Evolutionary conservation across 2,113 vertebrate species (phyloP), one percentile per base, ranked within the genome.

Genomic region (Tenebrosternarchus preto): DNA sequence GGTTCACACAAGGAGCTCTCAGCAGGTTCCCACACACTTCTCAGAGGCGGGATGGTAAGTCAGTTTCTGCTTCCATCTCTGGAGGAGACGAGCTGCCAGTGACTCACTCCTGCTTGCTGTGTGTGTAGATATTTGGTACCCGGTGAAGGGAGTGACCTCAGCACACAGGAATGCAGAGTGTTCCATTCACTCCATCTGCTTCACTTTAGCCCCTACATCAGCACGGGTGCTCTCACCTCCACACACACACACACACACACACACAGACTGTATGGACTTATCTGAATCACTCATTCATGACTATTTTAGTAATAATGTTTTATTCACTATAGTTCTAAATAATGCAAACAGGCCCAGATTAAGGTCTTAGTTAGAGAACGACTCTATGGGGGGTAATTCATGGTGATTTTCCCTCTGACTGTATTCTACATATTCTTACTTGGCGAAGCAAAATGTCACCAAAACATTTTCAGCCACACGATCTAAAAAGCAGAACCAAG

Each of bases 101-200:
- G 60, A 72, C 16, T 61, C 25, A 12, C 50, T 46, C 20, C 3
- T 43, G 2, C 29, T 60, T 31, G 36, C 36, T 67, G 68, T 46
- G 77, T 70, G 75, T 53, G 43, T 80, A 56, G 24, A 80, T 82
- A 78, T 83, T 80, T 71, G 59, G 68, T 78, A 33, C 77, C 36
- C 81, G 72, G 80, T 86, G 80, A 84, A 82, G 61, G 76, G 75
- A 86, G 86, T 92, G 80, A 93, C 82, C 87, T 93, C 89, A 92
- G 87, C 46, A 63, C 83, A 57, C 69, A 92, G 90, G 82, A 86
- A 91, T 73, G 87, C 91, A 69, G 82, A 80, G 66, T 78, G 83
- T 87, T 89, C 88, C 87, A 76, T 89, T 86, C 83, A 76, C 82
- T 82, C 92, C 92, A 93, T 93, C 92, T 93, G 92, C 86, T 92